A percentile compares a stretch with the other conserved stretches of the same genome.
Conservation (phyloP, 2,113 vertebrate species). For the Rhinogobius similis region DNA sequence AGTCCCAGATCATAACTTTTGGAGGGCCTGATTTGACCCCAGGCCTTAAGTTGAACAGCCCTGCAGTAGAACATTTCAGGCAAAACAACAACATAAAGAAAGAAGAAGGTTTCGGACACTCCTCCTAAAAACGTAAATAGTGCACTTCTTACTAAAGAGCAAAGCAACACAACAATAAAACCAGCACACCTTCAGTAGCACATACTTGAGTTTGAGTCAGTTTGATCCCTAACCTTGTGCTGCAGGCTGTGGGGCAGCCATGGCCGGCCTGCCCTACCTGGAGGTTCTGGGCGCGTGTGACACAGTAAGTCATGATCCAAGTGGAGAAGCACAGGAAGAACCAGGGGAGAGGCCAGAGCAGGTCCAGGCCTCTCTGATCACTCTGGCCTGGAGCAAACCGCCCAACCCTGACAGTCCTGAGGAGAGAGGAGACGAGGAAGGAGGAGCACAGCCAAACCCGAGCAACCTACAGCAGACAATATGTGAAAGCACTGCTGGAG, state of each 20-base stretch:
- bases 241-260: slow-evolving; percentile 53
- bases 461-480: slow-evolving; percentile 3
- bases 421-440: neutral
- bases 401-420: slow-evolving; percentile 22
- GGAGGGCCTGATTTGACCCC: no score
- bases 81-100: no score
- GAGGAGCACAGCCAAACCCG: neutral
- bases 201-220: no score
- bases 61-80: neutral
- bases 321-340: slow-evolving; percentile 1
- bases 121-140: neutral
- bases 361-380: slow-evolving; percentile 71
- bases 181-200: neutral
- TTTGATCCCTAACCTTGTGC: neutral
- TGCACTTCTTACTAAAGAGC: no score
- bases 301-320: neutral
- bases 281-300: slow-evolving; percentile 68
- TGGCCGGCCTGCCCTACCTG: slow-evolving; percentile 76
- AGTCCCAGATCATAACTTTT: no score
- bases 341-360: slow-evolving; percentile 1
- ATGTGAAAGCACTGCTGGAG: slow-evolving; percentile 6
- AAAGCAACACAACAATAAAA: no score
- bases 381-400: slow-evolving; percentile 77
- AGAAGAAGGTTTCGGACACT: no score
- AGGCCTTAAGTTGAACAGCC: no score